phyloP scores from a whole-genome alignment of 2,113 vertebrate species.

The Panurus biarmicus region DNA sequence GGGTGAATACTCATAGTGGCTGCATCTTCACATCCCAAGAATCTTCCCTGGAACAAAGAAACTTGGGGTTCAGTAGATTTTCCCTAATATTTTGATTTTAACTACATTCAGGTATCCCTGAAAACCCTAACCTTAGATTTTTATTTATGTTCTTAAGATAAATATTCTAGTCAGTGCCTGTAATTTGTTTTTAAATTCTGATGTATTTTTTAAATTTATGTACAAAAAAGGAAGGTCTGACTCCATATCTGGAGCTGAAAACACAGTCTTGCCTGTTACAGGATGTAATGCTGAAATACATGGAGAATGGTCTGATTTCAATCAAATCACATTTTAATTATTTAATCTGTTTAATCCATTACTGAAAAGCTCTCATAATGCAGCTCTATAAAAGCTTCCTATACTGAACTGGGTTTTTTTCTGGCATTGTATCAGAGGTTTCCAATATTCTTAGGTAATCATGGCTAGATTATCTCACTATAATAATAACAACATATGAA shows the following conservation, averaged over 20 bases:
- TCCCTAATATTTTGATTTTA: neutral
- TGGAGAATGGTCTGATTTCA: neutral
- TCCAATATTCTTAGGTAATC: constrained; percentile 10
- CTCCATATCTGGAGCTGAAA: neutral
- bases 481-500: neutral
- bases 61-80: neutral
- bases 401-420: neutral
- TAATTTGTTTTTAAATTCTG: neutral
- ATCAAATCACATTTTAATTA: constrained; percentile 22
- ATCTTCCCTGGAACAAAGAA: neutral
- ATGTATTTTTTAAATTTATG: neutral
- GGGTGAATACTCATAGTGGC: neutral
- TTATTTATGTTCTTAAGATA: neutral
- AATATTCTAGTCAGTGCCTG: neutral
- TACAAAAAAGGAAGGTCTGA: neutral
- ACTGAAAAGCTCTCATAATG: neutral
- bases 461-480: neutral
- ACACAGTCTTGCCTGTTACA: neutral
- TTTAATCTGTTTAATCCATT: constrained; percentile 30
- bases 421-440: neutral
- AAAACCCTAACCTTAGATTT: neutral
- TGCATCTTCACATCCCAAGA: neutral
- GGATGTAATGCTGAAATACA: neutral
- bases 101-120: neutral
- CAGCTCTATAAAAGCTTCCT: neutral